Evolutionary conservation across 2,888 invertebrate genomes (phyloP).

Genomic region (Agriopis aurantiaria): DNA sequence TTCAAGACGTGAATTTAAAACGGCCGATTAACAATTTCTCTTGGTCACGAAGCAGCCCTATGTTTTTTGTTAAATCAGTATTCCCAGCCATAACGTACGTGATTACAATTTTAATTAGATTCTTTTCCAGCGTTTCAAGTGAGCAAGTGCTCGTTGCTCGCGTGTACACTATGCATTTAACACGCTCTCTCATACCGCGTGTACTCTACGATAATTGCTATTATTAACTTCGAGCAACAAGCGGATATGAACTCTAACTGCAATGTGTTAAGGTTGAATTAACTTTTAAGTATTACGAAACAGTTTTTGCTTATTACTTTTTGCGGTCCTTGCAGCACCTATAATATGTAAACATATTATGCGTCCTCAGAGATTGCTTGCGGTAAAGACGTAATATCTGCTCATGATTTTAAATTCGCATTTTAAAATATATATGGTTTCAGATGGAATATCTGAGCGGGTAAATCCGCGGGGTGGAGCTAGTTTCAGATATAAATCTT

Average conservation of each 20-base stretch:
- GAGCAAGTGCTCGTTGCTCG: conserved; percentile 52
- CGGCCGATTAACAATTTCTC: conserved; percentile 59
- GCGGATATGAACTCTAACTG: conserved; percentile 48
- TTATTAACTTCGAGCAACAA: conserved; percentile 54
- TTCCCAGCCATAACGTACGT: conserved; percentile 52
- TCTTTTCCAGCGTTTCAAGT: conserved; percentile 50
- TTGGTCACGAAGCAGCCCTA: conserved; percentile 50
- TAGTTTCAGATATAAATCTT: no score
- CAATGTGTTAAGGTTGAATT: conserved; percentile 37
- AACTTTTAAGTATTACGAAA: conserved; percentile 24
- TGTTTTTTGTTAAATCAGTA: conserved; percentile 54
- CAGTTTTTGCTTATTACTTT: conserved; percentile 52
- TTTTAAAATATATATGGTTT: neutral
- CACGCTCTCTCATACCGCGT: conserved; percentile 57
- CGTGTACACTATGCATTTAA: conserved; percentile 66
- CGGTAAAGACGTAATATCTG: conserved; percentile 34
- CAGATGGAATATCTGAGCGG: no score
- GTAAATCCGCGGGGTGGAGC: no score
- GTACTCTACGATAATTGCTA: conserved; percentile 62
- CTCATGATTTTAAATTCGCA: neutral
- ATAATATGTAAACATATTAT: conserved; percentile 46
- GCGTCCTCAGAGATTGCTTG: conserved; percentile 47
- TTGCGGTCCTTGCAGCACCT: conserved; percentile 45
- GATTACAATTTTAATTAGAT: conserved; percentile 63
- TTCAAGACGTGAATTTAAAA: conserved; percentile 69